Evolutionary conservation across 2,797 vertebrate genomes (phyloP), one percentile per base, ranked within the genome.

Genomic region (Toxotes lorentzi): DNA sequence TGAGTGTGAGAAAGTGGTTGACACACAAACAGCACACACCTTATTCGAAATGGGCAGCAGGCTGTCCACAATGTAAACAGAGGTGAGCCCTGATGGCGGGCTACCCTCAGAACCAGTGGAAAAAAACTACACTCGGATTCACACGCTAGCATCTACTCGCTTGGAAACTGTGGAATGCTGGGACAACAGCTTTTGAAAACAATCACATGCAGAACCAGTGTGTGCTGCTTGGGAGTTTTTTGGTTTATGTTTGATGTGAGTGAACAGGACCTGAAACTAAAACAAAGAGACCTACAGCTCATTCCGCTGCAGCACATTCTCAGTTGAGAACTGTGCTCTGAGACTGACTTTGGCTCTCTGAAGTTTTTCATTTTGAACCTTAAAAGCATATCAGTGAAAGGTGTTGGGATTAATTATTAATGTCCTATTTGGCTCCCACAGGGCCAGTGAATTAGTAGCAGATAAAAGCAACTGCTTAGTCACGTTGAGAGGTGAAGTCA

Each of bases 41-140:
- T 64, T 87, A 64, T 87, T 88, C 71, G 81, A 91, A 86, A 82
- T 82, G 76, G 82, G 86, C 86, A 85, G 77, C 76, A n/a, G 61
- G 73, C 70, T 61, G 48, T 72, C 62, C 79, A 69, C 78, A 91
- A 87, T 85, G 86, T 94, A 93, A 94, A 95, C 91, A 92, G 63
- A 72, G 63, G 59, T 23, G 68, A 64, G 24, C 66, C 72, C 71
- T 75, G 79, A 85, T 72, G 79, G 66, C 14, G n/a, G 45, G n/a
- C 59, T 66, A 63, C 82, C 70, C 50, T 87, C 61, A 76, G 17
- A 78, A 35, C 59, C 34, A 67, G 48, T 50, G 62, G 81, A 82
- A 88, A 88, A 83, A 70, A 35, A 7, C 35, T 6, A 4, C 12
- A 30, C 70, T 68, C n/a, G 75, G 54, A 87, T 83, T 70, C 57